These are phyloP conservation scores for Cactoblastis cactorum DNA, from an alignment of 2,888 invertebrate genomes.

Conservation along the genomic window DNA sequence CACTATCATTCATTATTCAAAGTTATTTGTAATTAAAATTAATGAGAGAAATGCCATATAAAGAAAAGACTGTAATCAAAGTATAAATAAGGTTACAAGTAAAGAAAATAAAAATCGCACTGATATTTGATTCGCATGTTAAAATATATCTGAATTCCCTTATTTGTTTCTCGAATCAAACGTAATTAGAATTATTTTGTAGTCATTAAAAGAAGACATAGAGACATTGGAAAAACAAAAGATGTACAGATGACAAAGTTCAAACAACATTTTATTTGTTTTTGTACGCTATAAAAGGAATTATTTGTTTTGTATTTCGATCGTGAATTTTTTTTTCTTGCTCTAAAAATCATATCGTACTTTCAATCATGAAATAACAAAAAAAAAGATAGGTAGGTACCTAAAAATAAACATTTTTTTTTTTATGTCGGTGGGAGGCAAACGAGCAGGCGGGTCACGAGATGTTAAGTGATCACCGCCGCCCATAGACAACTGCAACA, in stretches of 20 bases:
- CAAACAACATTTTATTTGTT: slow-evolving; percentile 25
- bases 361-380: too few species aligned
- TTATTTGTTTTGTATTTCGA: slow-evolving; percentile 22
- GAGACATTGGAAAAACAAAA: slow-evolving; percentile 32
- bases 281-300: slow-evolving; percentile 17
- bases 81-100: not conserved
- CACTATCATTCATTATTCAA: too few species aligned
- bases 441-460: too few species aligned
- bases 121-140: not conserved
- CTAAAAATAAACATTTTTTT: too few species aligned
- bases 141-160: not conserved
- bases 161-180: slow-evolving; percentile 13
- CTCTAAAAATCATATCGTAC: slow-evolving; percentile 14
- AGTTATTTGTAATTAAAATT: too few species aligned
- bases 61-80: not conserved
- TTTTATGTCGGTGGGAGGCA: too few species aligned
- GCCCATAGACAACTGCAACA: too few species aligned
- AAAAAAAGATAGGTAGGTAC: too few species aligned
- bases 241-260: slow-evolving; percentile 21
- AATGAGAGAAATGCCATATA: too few species aligned
- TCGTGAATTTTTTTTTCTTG: slow-evolving; percentile 21
- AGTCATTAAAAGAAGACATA: slow-evolving; percentile 33
- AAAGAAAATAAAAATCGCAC: not conserved
- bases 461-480: too few species aligned
- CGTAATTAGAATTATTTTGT: slow-evolving; percentile 30